Evolutionary conservation across 2,797 vertebrate genomes (phyloP).

Genomic region (Coregonus suidteri): DNA sequence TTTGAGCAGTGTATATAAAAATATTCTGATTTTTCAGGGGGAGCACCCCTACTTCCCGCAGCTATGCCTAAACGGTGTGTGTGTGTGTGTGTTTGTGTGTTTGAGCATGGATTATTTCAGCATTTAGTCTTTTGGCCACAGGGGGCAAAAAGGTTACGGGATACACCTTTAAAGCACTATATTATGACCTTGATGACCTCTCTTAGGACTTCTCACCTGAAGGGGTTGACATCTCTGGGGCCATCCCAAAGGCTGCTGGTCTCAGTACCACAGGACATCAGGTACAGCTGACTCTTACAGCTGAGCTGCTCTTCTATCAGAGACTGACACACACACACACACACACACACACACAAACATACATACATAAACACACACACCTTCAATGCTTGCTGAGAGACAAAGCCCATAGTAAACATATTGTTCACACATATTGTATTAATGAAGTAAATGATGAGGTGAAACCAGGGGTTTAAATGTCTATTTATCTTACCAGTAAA

Average conservation of each 20-base stretch:
- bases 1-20: no score
- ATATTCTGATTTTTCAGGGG: no score
- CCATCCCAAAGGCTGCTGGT: slow-evolving; percentile 69
- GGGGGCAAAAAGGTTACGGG: no score
- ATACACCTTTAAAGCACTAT: background rate
- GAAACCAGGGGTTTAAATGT: no score
- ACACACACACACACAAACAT: background rate
- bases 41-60: no score
- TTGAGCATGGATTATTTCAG: no score
- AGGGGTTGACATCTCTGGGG: slow-evolving; percentile 49
- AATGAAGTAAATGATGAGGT: background rate
- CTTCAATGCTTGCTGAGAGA: slow-evolving; percentile 44
- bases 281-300: slow-evolving; percentile 72
- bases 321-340: slow-evolving; percentile 51
- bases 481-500: slow-evolving; percentile 61
- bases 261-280: slow-evolving; percentile 70
- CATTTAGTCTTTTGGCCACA: no score
- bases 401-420: background rate
- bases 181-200: background rate
- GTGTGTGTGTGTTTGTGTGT: no score
- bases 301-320: slow-evolving; percentile 80
- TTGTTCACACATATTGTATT: slow-evolving; percentile 27
- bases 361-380: slow-evolving; percentile 18
- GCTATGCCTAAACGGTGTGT: no score
- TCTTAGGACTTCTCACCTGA: slow-evolving; percentile 61